Conservation (phyloP, 2,113 vertebrate genomes). For the Sturnus vulgaris region DNA sequence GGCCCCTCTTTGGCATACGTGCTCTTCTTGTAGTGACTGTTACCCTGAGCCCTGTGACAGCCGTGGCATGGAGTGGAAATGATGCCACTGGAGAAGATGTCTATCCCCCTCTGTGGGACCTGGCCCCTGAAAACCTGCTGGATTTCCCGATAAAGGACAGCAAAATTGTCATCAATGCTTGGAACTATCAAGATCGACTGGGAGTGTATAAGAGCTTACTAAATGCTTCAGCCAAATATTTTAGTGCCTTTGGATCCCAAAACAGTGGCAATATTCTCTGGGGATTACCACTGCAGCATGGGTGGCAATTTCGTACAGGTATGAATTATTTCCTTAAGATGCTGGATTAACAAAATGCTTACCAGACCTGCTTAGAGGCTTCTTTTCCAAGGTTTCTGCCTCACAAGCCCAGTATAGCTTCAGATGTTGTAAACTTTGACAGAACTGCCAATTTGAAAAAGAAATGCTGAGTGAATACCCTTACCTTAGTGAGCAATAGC, state of each 20-base stretch:
- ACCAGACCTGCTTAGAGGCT: background rate
- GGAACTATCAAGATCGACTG: conserved; percentile 78
- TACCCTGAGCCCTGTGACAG: background rate
- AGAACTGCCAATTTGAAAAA: background rate
- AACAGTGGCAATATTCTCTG: conserved; percentile 77
- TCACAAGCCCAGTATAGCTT: background rate
- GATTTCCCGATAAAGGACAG: conserved; percentile 57
- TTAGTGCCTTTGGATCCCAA: conserved; percentile 67
- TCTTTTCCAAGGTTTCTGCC: background rate
- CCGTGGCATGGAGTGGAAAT: rapidly evolving
- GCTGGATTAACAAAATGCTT: background rate
- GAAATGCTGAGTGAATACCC: background rate
- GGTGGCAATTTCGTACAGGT: conserved; percentile 87
- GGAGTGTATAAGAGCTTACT: conserved; percentile 79
- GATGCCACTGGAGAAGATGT: background rate
- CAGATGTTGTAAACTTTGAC: background rate
- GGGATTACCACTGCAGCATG: conserved; percentile 83
- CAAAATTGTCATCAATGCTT: conserved; percentile 71
- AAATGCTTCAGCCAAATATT: conserved; percentile 71
- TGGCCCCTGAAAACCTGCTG: conserved; percentile 39
- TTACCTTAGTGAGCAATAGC: background rate
- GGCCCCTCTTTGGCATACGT: background rate
- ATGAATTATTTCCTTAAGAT: background rate
- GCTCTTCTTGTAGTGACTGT: background rate
- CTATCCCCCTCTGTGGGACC: conserved; percentile 76